Evolutionary conservation across 2,888 invertebrate species (phyloP), one percentile per base, ranked within the genome.

Genomic region (Mesorhabditis belari): DNA sequence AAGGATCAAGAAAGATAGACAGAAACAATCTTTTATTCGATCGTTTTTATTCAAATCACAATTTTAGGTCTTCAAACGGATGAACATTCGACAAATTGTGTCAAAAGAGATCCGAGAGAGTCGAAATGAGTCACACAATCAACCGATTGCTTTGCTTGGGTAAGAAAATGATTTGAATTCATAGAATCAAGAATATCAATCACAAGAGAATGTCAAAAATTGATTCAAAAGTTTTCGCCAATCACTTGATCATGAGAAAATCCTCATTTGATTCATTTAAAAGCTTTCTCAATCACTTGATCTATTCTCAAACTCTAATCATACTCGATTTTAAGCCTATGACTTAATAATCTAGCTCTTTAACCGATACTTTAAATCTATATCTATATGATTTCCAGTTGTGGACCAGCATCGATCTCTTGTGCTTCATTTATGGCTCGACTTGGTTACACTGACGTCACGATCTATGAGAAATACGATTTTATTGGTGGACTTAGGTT

Each of bases 381-480:
- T 9, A 19, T 24, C 12, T 59, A 23, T 25, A 54, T 12, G 27
- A 12, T 25, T 44, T 17, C 1, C 19, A 44, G 98, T 0, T 94
- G 92, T 66, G 98, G 98, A 0, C 96, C 98, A 0, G 93, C 96
- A 3, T 92, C 92, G 6, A 85, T 95, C 60, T 94, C 94, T 9
- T 96, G 96, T 80, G 95, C 94, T 1, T 93, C 95, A 19, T 98
- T 92, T 84, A 84, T 98, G 21, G 95, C 89, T 0, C 86, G 98
- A 24, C 84, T 98, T 19, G 98, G 98, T 0, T 98, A 98, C 81
- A 87, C 87, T 5, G 85, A 95, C 78, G 84, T 98, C 24, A 92
- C 90, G 0, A 89, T 98, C 66, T 96, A 90, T 82, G 98, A 98
- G 82, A 92, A 90, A 81, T 86, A 90, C 74, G 82, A 87, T 2